Base-by-base conservation (phyloP, 2,797 vertebrate species). In the Nyctalus aviator region DNA sequence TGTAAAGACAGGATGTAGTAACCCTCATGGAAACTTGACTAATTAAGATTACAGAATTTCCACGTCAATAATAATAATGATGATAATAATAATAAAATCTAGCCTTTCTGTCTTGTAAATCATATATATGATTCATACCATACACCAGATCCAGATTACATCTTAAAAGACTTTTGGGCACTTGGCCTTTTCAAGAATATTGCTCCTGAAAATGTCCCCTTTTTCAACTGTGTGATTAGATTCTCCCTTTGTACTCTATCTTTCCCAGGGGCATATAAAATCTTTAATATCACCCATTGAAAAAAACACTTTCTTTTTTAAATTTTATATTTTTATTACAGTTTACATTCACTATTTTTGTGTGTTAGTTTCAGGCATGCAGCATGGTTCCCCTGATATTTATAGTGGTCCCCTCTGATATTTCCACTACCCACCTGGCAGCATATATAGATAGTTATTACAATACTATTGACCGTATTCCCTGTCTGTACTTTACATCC, bases 181-280 rank as follows among this genome's bases (percentile, higher is more conserved):
- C 72, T 89, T 90, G 32, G 8, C 35, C 35, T 91, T 86, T 95
- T 78, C 50, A 77, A 82, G n/a, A 90, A 84, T 53, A 10, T 91
- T 95, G 48, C 46, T 83, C 32, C 41, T 85, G 25, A 82, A 88
- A 94, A 48, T 73, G 72, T 4, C 30, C 17, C 23, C 10, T 37
- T 76, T 91, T 53, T 85, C 23, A 71, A n/a, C 8, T 23, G 2
- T 50, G 21, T 93, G 21, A 35, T 91, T 46, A 78, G 6, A 88
- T 77, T 94, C 6, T 62, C 11, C 55, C 64, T 88, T 75, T 85
- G 30, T 71, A 44, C 4, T 68, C 35, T 77, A 4, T 90, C 13
- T 75, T 96, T 94, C 15, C 20, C 50, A 35, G 27, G 87, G 30
- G 3, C 48, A 59, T 85, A 55, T 46, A 83, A 71, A 83, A 89